These are phyloP conservation scores for Drosophila nr. medialis DNA, from an alignment of 2,888 invertebrate genomes.

Conservation along the genomic window DNA sequence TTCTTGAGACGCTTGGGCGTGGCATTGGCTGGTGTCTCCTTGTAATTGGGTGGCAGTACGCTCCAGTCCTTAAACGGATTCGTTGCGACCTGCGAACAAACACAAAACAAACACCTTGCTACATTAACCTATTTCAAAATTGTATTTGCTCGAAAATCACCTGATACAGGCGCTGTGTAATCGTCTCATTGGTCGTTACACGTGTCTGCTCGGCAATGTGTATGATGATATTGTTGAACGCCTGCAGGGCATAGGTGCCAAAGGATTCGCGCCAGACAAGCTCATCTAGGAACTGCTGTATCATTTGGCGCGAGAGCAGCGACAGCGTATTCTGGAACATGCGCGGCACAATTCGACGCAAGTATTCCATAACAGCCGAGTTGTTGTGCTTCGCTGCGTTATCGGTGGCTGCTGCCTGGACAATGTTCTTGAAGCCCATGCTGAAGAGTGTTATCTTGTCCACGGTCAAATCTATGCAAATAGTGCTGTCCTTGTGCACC, in stretches of 20 bases:
- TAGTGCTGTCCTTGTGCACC: slow-evolving; percentile 91
- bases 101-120: slow-evolving; percentile 3
- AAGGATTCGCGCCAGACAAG: slow-evolving; percentile 95
- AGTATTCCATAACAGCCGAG: slow-evolving; percentile 93
- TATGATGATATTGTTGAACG: slow-evolving; percentile 92
- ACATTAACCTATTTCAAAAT: not conserved
- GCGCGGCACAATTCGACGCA: slow-evolving; percentile 93
- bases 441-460: slow-evolving; percentile 91
- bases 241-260: slow-evolving; percentile 90
- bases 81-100: slow-evolving; percentile 84
- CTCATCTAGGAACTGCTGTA: slow-evolving; percentile 96
- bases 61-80: slow-evolving; percentile 90
- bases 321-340: slow-evolving; percentile 96
- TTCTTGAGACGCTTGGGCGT: slow-evolving; percentile 83
- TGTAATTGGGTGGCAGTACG: slow-evolving; percentile 79
- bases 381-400: slow-evolving; percentile 87
- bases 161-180: slow-evolving; percentile 88
- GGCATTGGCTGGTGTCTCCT: slow-evolving; percentile 81
- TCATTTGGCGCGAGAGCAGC: slow-evolving; percentile 92
- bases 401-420: slow-evolving; percentile 86
- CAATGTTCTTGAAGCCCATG: slow-evolving; percentile 92
- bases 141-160: slow-evolving; percentile 80
- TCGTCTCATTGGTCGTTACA: slow-evolving; percentile 87
- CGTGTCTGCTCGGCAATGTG: slow-evolving; percentile 93
- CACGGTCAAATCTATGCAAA: slow-evolving; percentile 93